Evolutionary conservation across 2,113 vertebrate genomes (phyloP), one percentile per base, ranked within the genome.

Genomic region (Anolis carolinensis): DNA sequence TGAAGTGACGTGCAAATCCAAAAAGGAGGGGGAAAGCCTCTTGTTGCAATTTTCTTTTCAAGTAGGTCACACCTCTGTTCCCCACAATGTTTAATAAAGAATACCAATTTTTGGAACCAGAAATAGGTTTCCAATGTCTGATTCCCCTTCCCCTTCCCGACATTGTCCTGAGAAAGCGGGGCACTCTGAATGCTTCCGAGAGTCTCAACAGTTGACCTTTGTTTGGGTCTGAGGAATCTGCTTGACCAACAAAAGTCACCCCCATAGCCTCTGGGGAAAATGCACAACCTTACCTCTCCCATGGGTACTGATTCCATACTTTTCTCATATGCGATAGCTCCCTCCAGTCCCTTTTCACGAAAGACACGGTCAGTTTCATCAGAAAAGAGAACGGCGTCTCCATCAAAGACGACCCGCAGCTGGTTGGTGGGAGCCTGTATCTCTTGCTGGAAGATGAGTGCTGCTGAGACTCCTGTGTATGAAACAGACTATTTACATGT

Each of bases 381-480:
- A 0, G 95, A 95, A 92, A 95, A 95, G 55, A 96, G 95, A 30
- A 96, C 91, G 0, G 94, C 92, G 0, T 97, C 95, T 8, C 96
- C 95, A 0, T 95, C 94, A 0, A 96, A 96, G 65, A 85, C 95
- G n/a, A 97, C 90, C 0, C 91, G 95, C 2, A 97, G 94, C 0
- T 87, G 94, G 1, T 75, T 86, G 25, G 77, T 84, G 90, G 93
- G 81, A 16, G 93, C 89, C 79, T 90, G 89, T 44, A 89, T 90
- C 63, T 92, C 86, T 20, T 96, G 95, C 82, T 93, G 92, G 87
- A 94, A 94, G 82, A 97, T 7, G 0, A 95, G 93, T 0, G 95
- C 96, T 30, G 96, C 93, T 0, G 96, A 95, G 75, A 97, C 90
- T n/a, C 94, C 96, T 97, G 90, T 1, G 13, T 59, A 59, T 78